Conservation (phyloP, 2,797 vertebrate species). For the Enteromius argenteus region DNA sequence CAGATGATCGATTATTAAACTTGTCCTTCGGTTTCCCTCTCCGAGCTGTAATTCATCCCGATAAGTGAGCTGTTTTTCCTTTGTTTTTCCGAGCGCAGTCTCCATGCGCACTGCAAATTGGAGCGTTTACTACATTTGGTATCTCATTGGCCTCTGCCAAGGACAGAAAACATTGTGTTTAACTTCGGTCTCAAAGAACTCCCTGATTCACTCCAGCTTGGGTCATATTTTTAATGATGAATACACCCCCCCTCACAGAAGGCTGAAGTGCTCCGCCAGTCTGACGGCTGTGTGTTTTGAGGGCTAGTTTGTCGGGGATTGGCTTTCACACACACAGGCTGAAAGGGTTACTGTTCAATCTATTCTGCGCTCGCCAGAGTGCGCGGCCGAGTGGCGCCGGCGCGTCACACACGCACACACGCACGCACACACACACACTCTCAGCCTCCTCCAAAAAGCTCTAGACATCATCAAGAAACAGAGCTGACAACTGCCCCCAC, state of each 20-base stretch:
- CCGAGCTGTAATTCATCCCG: background rate
- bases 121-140: slow-evolving; percentile 20
- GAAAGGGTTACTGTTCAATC: slow-evolving; percentile 87
- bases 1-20: slow-evolving; percentile 3
- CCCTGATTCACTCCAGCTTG: slow-evolving; percentile 53
- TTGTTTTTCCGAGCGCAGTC: slow-evolving; percentile 20
- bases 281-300: slow-evolving; percentile 68
- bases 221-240: slow-evolving; percentile 60
- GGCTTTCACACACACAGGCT: slow-evolving; percentile 85
- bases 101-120: slow-evolving; percentile 20
- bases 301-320: slow-evolving; percentile 77
- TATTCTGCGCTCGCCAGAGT: slow-evolving; percentile 85
- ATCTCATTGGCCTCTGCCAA: slow-evolving; percentile 42
- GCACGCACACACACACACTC: slow-evolving; percentile 71
- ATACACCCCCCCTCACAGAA: slow-evolving; percentile 25
- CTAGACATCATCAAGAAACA: slow-evolving; percentile 84
- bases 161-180: slow-evolving; percentile 54
- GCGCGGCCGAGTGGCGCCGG: slow-evolving; percentile 88
- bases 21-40: background rate
- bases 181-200: slow-evolving; percentile 46
- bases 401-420: slow-evolving; percentile 77
- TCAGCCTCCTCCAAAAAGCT: slow-evolving; percentile 79
- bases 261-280: slow-evolving; percentile 56
- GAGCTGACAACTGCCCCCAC: slow-evolving; percentile 79
- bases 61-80: slow-evolving; percentile 20